These are phyloP conservation scores for Muricea muricata DNA, from an alignment of 92 coral and sea anemone species.

Conservation along the genomic window DNA sequence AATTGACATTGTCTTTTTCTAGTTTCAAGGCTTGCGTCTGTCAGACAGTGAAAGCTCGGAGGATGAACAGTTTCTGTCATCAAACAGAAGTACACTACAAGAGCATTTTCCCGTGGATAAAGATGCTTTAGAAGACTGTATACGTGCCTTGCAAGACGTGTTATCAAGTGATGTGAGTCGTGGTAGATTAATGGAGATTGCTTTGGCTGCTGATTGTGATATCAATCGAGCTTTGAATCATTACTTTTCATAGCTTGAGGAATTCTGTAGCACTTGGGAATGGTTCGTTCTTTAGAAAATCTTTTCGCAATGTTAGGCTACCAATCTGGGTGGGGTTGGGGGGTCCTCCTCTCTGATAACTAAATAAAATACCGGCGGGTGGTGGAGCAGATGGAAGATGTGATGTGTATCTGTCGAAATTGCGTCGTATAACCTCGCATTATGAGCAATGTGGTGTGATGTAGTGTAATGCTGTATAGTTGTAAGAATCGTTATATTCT, in stretches of 20 bases:
- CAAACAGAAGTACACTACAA: background rate
- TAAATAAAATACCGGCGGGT: too few relatives aligned
- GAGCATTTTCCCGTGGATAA: background rate
- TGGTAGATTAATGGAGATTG: slow-evolving; percentile 76
- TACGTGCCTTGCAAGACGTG: slow-evolving; percentile 70
- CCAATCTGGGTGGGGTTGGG: too few relatives aligned
- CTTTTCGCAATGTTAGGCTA: too few relatives aligned
- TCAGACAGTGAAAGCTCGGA: slow-evolving; percentile 35
- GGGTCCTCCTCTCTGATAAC: too few relatives aligned
- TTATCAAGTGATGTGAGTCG: slow-evolving; percentile 76
- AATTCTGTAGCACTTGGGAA: too few relatives aligned
- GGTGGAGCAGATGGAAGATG: too few relatives aligned
- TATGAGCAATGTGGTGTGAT: too few relatives aligned
- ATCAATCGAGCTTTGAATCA: slow-evolving; percentile 91
- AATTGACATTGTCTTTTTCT: background rate
- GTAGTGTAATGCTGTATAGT: too few relatives aligned
- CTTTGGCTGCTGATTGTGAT: slow-evolving; percentile 93
- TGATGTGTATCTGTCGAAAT: too few relatives aligned
- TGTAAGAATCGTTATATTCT: too few relatives aligned
- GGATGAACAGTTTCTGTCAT: background rate
- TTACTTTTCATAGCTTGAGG: slow-evolving; percentile 63
- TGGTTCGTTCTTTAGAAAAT: too few relatives aligned
- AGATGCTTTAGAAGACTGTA: slow-evolving; percentile 56
- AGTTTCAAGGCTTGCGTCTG: background rate
- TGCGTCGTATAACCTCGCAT: too few relatives aligned